Evolutionary conservation across 1,140 invertebrate genomes (phyloP).

Genomic region (Panulirus ornatus): DNA sequence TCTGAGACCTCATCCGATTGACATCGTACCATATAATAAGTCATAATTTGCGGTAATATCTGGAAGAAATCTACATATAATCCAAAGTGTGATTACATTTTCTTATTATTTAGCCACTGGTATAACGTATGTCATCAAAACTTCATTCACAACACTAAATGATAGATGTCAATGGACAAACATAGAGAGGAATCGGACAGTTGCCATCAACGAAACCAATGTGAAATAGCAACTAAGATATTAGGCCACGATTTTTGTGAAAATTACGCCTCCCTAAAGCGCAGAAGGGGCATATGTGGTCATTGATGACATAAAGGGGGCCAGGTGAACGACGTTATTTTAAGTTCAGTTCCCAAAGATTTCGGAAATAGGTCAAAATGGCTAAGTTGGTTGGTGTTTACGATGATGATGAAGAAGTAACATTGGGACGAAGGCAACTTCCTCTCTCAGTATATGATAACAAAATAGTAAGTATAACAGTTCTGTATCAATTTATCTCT

Average conservation of each 20-base stretch:
- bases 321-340: neutral
- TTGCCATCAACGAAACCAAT: constrained; percentile 59
- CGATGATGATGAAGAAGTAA: constrained; percentile 39
- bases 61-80: neutral
- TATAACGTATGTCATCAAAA: neutral
- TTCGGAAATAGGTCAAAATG: constrained; percentile 34
- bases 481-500: no score
- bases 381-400: constrained; percentile 64
- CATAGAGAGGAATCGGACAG: constrained; percentile 27
- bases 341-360: neutral
- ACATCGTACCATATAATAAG: neutral
- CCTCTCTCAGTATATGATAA: constrained; percentile 55
- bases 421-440: constrained; percentile 44
- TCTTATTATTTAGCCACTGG: neutral
- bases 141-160: neutral
- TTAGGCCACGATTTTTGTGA: constrained; percentile 15
- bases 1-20: constrained; percentile 30
- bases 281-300: neutral
- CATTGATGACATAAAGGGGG: neutral
- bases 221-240: constrained; percentile 28
- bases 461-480: constrained; percentile 45
- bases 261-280: constrained; percentile 10
- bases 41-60: no score
- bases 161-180: neutral
- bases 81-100: neutral